Evolutionary conservation across 2,797 vertebrate genomes (phyloP), one percentile per base, ranked within the genome.

Genomic region (Bovichtus variegatus): DNA sequence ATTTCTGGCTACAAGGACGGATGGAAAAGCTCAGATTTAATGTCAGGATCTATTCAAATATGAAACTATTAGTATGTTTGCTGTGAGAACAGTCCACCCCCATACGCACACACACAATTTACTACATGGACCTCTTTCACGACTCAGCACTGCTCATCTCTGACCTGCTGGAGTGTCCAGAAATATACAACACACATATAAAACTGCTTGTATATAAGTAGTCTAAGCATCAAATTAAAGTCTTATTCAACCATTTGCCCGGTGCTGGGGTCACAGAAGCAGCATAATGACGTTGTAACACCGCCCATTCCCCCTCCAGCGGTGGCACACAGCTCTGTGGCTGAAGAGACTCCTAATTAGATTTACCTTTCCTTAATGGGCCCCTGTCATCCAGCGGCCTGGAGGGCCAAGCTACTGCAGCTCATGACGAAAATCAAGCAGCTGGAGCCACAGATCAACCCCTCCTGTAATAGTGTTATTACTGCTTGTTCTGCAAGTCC

Each of bases 351-450:
- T 83, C 71, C 71, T 91, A 91, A 96, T 95, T 93, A 88, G 87
- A 95, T 96, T 95, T 94, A 92, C 92, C 92, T 93, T 92, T 93
- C 66, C 78, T 83, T 94, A 95, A 95, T 94, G 93, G 91, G 86
- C 74, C 89, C 78, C 78, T 92, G 91, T 92, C 90, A 87, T 74
- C 84, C 86, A 77, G 54, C 70, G 76, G 91, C 94, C 92, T 73
- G 67, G 71, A 87, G 94, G 93, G 68, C 55, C 67, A 38, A 8
- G 73, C 62, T 70, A 65, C 61, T 83, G 71, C 85, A 80, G 85
- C 76, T 86, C 67, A 66, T 87, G 87, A 85, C 87, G 71, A 86
- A 86, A 86, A 87, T 77, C 64, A 81, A 87, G 74, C 79, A 82
- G 57, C 78, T 86, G 76, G 68, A 82, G 83, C 72, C 68, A 81